Base-by-base conservation (phyloP, 2,113 vertebrate species). In the Siphamia tubifer region DNA sequence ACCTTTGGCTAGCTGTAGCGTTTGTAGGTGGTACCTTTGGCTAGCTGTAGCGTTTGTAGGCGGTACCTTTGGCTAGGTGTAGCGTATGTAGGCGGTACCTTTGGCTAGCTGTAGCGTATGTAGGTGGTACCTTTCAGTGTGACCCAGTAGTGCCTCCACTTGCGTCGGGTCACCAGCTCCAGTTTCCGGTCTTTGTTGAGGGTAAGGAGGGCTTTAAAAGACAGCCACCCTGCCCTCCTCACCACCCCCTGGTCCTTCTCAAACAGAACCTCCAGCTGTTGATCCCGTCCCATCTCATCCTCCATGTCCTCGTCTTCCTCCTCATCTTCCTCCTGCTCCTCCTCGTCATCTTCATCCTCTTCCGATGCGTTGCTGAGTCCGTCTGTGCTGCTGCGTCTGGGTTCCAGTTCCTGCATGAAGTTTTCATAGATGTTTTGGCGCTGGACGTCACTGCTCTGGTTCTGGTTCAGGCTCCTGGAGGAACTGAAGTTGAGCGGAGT, bases 131-230 rank as follows among this genome's bases (percentile, higher is more conserved):
- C 97, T 94, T 96, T 98, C 28, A 98, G 94, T 0, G 94, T 96
- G 42, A 96, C 93, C 96, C 96, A 98, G 83, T 94, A 97, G 15
- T 94, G 94, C 68, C 88, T 96, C 97, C 96, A 98, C 47, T 91
- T 95, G 49, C 94, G 92, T 4, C 95, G 90, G 6, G 93, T 79
- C 44, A 95, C 94, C 51, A 96, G 89, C 80, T 98, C 95, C 75
- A 97, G 90, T 68, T 95, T 98, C 76, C 93, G 91, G 63, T 98
- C 96, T 79, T 95, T 97, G 87, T 91, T 94, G 71, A 96, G 64
- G 2, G 93, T 94, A 77, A 98, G 84, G 1, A 98, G 90, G 12
- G 95, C 90, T 69, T 98, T 98, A 77, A 98, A 97, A 86, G 93
- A 95, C 48, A 98, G 94, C 95, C 95, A 96, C 0, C 97, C 97